A percentile compares a stretch with the other conserved stretches of the same genome.
Conservation (phyloP, 2,113 vertebrate species). For the Pygoscelis antarcticus region DNA sequence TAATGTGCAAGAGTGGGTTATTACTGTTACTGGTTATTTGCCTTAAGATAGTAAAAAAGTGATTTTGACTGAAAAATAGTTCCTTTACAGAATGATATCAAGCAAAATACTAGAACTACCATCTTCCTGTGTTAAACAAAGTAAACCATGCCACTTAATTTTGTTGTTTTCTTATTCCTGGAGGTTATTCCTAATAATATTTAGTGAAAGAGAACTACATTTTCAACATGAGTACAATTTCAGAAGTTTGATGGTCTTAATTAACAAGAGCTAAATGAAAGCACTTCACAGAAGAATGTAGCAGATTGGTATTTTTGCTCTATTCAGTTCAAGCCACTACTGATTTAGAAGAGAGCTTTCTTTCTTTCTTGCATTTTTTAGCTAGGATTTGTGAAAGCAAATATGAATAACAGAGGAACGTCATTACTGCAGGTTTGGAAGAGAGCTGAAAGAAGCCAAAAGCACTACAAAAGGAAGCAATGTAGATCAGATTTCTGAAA, state of each 20-base stretch:
- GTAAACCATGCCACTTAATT: background rate
- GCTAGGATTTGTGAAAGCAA: conserved; percentile 64
- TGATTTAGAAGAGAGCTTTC: conserved; percentile 40
- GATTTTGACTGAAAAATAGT: background rate
- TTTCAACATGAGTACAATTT: background rate
- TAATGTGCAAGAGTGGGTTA: background rate
- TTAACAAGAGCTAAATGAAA: conserved; percentile 19
- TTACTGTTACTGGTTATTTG: background rate
- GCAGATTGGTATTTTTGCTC: conserved; percentile 13
- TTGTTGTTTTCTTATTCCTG: background rate
- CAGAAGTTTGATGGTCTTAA: background rate
- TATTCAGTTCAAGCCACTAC: conserved; percentile 44
- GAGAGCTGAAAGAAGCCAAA: conserved; percentile 53
- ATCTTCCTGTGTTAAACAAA: background rate
- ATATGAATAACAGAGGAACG: conserved; percentile 64
- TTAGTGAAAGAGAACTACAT: background rate
- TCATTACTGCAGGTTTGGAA: conserved; percentile 52
- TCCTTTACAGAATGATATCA: background rate
- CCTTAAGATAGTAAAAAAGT: background rate
- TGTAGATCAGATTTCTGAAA: conserved; percentile 67
- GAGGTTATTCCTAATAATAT: background rate
- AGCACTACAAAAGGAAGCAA: conserved; percentile 65
- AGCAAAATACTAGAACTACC: background rate
- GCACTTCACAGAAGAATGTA: background rate
- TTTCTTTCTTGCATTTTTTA: conserved; percentile 57